A percentile compares a stretch with the other conserved stretches of the same genome.
These are phyloP conservation scores for Apotomis betuletana DNA, from an alignment of 2,888 invertebrate genomes.

Conservation along the genomic window DNA sequence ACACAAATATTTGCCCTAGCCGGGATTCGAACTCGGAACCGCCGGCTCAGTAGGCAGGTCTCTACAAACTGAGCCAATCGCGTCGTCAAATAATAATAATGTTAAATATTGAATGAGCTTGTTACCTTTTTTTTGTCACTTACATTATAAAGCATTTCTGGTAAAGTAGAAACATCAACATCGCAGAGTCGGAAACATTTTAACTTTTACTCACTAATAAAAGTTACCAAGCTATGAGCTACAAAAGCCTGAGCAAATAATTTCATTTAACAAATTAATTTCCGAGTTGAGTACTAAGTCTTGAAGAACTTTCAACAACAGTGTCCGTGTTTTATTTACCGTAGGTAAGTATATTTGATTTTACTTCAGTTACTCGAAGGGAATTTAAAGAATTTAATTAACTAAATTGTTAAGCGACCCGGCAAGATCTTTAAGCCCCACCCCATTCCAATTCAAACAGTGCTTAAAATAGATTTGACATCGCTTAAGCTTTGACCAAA, in stretches of 20 bases:
- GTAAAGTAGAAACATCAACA: too few relatives aligned
- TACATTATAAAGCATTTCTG: too few relatives aligned
- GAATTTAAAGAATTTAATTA: constrained; percentile 56
- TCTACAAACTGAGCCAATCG: too few relatives aligned
- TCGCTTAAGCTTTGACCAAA: constrained; percentile 1
- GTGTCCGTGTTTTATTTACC: constrained; percentile 48
- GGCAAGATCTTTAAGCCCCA: constrained; percentile 36
- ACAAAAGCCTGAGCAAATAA: background rate
- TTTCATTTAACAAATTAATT: constrained; percentile 15
- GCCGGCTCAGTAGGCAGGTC: too few relatives aligned
- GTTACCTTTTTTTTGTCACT: too few relatives aligned
- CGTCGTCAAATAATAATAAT: too few relatives aligned
- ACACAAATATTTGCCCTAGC: too few relatives aligned
- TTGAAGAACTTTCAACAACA: constrained; percentile 38
- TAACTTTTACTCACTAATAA: background rate
- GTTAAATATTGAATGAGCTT: too few relatives aligned
- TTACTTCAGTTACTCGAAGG: constrained; percentile 46
- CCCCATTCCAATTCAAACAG: constrained; percentile 15
- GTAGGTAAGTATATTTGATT: constrained; percentile 52
- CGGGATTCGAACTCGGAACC: too few relatives aligned
- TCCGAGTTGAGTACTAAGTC: constrained; percentile 7
- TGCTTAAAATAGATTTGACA: constrained; percentile 24
- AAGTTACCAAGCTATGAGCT: background rate
- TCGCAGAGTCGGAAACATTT: background rate
- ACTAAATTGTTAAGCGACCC: constrained; percentile 48